Percentiles rank a stretch among this genome's conserved stretches.
phyloP scores from a whole-genome alignment of 2,113 vertebrate genomes.

The Sphyrna mokarran region DNA sequence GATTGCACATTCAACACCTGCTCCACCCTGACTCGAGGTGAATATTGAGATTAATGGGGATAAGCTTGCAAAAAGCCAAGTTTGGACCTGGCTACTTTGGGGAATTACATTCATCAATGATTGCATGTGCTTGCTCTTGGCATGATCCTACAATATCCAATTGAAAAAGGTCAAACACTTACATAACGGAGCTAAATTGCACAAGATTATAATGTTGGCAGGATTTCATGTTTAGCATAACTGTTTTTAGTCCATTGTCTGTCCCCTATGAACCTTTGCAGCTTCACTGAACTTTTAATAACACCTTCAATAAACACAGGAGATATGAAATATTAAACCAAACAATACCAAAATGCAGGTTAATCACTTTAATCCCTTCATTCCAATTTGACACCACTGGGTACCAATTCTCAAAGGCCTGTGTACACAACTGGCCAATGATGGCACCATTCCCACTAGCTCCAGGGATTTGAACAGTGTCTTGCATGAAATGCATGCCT shows the following conservation, averaged over 20 bases:
- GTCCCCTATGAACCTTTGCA: not conserved
- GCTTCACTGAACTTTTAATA: not conserved
- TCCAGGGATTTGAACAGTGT: not conserved
- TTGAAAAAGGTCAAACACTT: not conserved
- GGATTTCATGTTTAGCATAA: not conserved
- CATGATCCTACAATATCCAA: not conserved
- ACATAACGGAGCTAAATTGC: not conserved
- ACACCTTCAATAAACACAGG: not conserved
- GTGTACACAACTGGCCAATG: not conserved
- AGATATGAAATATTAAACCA: not conserved
- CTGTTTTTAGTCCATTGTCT: not conserved
- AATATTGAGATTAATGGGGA: not conserved
- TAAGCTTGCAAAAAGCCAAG: not conserved
- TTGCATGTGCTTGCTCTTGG: not conserved
- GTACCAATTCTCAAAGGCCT: not conserved
- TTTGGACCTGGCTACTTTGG: not conserved
- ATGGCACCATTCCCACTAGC: constrained; percentile 8
- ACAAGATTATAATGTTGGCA: not conserved
- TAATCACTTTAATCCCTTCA: not conserved
- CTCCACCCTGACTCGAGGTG: not conserved
- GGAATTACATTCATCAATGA: not conserved
- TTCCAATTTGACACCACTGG: not conserved
- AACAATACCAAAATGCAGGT: not conserved
- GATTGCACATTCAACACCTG: not conserved
- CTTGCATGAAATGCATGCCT: not conserved